phyloP scores from a whole-genome alignment of 2,113 vertebrate species.

The Agapornis roseicollis region DNA sequence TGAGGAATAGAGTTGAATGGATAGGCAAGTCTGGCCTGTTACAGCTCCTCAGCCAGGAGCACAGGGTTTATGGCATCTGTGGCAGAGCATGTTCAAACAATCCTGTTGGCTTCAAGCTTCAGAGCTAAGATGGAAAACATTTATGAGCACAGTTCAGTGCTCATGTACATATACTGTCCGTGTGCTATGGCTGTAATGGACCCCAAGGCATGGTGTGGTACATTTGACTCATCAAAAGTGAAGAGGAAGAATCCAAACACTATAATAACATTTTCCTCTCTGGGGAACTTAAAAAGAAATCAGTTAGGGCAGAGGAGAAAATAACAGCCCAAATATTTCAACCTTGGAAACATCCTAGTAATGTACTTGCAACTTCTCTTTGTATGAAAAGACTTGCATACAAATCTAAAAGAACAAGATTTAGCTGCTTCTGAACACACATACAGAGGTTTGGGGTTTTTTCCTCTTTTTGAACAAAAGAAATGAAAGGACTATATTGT shows the following conservation, averaged over 20 bases:
- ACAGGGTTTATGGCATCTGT: not conserved
- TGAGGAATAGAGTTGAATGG: not conserved
- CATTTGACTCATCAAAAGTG: not conserved
- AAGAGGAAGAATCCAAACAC: not conserved
- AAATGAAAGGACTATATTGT: not conserved
- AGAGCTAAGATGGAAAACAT: not conserved
- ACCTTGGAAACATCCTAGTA: conserved; percentile 9
- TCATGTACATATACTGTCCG: not conserved
- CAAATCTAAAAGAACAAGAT: not conserved
- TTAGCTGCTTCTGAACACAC: not conserved
- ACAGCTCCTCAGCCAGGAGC: not conserved
- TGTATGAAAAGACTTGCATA: conserved; percentile 13
- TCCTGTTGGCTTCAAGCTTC: not conserved
- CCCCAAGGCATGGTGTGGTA: not conserved
- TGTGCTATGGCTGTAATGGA: not conserved
- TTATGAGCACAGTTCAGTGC: not conserved
- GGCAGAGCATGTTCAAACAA: not conserved
- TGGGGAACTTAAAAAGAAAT: not conserved
- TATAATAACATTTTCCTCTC: not conserved
- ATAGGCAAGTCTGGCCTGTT: not conserved
- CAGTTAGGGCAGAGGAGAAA: not conserved
- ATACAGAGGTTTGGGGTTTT: not conserved
- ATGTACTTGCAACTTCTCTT: conserved; percentile 13
- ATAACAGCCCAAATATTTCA: conserved; percentile 14
- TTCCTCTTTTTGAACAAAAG: not conserved